Evolutionary conservation across 2,888 invertebrate species (phyloP), one percentile per base, ranked within the genome.

Genomic region (Dione juno): DNA sequence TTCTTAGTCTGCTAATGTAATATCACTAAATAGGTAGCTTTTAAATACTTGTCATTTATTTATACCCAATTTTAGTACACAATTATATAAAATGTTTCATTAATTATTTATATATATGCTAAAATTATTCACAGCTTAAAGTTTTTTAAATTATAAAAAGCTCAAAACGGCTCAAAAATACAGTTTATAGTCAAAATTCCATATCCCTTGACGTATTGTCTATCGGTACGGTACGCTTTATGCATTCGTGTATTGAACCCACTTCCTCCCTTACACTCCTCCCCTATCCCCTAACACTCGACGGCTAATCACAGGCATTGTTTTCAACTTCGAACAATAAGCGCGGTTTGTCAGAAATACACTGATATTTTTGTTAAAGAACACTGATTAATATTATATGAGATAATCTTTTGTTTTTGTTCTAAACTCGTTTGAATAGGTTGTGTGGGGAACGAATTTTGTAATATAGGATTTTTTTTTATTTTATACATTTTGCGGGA

Each of bases 271-370:
- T 19, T 7, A 40, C 13, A 11, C 3, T 16, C 59, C 19, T 2
- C 16, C 19, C 40, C 16, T 13, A 0, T n/a, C 53, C 10, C 37
- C 40, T 50, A 40, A 50, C 37, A 45, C 35, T 16, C 57, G 40
- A 40, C 52, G 52, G 68, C 71, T 71, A 69, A 71, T 71, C 68
- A 71, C 68, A 37, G 52, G 53, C 52, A 71, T 71, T 69, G 71
- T 71, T 71, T 58, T 16, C 37, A 48, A 37, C 35, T 64, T 50
- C 6, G 63, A 64, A 64, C 63, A 64, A 64, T 50, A 35, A 48
- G 16, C 50, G 35, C 48, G 37, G 63, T 16, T 64, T 64, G 63
- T 37, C 37, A 64, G 48, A 63, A 63, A 45, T 48, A 37, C 16
- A 48, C 63, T 37, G 63, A 48, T 64, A 50, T 37, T 50, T 48